These are phyloP conservation scores for Pachycephala philippinensis DNA, from an alignment of 2,113 vertebrate species.

Conservation along the genomic window DNA sequence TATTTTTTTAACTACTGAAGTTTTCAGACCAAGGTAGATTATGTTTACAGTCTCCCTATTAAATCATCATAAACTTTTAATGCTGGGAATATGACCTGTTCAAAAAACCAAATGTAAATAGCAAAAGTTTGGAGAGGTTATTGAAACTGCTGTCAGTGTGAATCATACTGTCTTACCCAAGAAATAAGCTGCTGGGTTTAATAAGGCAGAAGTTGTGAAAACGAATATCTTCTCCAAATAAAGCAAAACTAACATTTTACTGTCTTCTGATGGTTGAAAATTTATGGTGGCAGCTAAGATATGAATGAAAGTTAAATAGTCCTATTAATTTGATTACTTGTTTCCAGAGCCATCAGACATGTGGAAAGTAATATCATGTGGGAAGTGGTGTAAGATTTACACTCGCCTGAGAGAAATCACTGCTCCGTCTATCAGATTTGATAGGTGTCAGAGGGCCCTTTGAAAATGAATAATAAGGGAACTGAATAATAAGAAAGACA, in stretches of 20 bases:
- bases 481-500: slow-evolving; percentile 29
- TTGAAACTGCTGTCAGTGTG: slow-evolving; percentile 45
- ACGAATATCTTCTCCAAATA: slow-evolving; percentile 37
- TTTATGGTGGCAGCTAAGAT: slow-evolving; percentile 56
- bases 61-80: slow-evolving; percentile 50
- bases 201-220: slow-evolving; percentile 53
- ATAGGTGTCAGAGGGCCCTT: slow-evolving; percentile 58
- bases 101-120: slow-evolving; percentile 48
- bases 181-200: slow-evolving; percentile 34
- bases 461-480: slow-evolving; percentile 51
- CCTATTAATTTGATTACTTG: slow-evolving; percentile 64
- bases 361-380: slow-evolving; percentile 53
- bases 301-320: slow-evolving; percentile 62
- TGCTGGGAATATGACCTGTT: slow-evolving; percentile 23
- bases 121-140: slow-evolving; percentile 31
- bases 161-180: slow-evolving; percentile 13
- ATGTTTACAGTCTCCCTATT: slow-evolving; percentile 34
- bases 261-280: not conserved
- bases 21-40: not conserved
- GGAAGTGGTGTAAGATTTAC: slow-evolving; percentile 53
- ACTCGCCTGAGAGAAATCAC: slow-evolving; percentile 48
- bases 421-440: slow-evolving; percentile 60
- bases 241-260: slow-evolving; percentile 63
- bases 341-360: slow-evolving; percentile 57
- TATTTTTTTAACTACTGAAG: not conserved